Percentiles rank a stretch among this genome's conserved stretches.
Conservation (phyloP, 2,888 invertebrate species). For the Tenthredo notha region DNA sequence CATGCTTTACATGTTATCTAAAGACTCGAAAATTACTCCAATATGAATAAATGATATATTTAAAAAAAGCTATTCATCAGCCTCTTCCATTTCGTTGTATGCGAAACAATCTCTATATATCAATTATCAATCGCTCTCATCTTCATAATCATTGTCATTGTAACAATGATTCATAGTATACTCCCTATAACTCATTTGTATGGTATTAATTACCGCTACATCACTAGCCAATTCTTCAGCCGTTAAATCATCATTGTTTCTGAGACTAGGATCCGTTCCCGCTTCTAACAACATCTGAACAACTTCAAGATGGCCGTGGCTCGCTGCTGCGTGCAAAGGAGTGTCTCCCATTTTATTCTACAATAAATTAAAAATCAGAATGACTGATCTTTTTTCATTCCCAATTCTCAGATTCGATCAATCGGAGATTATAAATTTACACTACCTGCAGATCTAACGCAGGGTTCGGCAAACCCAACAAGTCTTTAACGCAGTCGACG, state of each 20-base stretch:
- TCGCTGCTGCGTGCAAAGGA: slow-evolving; percentile 82
- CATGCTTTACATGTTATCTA: neutral
- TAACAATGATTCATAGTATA: slow-evolving; percentile 67
- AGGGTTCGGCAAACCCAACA: slow-evolving; percentile 79
- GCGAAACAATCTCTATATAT: neutral
- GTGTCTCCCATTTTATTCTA: slow-evolving; percentile 86
- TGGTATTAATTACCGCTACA: slow-evolving; percentile 73
- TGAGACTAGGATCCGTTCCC: slow-evolving; percentile 79
- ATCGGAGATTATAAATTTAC: neutral
- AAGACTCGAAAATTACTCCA: neutral
- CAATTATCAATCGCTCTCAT: slow-evolving; percentile 76
- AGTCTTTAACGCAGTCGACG: slow-evolving; percentile 79
- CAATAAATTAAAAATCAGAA: slow-evolving; percentile 33
- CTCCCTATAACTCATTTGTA: slow-evolving; percentile 70
- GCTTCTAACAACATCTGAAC: slow-evolving; percentile 80
- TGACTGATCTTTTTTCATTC: neutral
- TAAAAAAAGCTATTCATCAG: slow-evolving; percentile 43
- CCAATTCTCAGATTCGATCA: neutral
- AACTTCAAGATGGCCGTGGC: slow-evolving; percentile 81
- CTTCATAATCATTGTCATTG: slow-evolving; percentile 75
- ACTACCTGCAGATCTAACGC: slow-evolving; percentile 75
- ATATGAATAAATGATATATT: slow-evolving; percentile 31
- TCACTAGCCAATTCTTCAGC: slow-evolving; percentile 81
- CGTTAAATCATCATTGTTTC: slow-evolving; percentile 80
- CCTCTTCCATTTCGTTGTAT: slow-evolving; percentile 25